phyloP scores from a whole-genome alignment of 1,140 invertebrate genomes.

The Scaptomyza hsui region DNA sequence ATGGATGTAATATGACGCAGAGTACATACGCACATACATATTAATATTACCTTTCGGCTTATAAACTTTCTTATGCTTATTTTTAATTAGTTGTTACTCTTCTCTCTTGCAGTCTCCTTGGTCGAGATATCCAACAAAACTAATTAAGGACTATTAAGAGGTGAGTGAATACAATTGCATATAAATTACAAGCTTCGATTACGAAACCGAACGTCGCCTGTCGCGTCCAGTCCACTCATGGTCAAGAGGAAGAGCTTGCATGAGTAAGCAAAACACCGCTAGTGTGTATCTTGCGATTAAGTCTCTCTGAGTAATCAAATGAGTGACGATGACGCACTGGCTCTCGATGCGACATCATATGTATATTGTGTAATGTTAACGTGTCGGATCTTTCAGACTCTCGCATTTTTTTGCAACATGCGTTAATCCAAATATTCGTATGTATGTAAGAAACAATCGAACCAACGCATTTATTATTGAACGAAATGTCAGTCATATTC shows the following conservation, averaged over 20 bases:
- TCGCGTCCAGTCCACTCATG: conserved; percentile 13
- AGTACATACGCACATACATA: no score
- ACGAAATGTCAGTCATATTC: no score
- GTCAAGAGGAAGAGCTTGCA: conserved; percentile 32
- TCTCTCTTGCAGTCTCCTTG: conserved; percentile 55
- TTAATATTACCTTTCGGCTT: no score
- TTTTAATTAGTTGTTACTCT: background rate
- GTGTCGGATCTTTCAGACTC: background rate
- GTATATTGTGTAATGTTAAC: no score
- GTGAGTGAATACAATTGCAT: conserved; percentile 42
- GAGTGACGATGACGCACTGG: conserved; percentile 31
- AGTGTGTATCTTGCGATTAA: no score
- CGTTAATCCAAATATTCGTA: no score
- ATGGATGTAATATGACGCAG: no score
- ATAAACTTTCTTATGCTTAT: background rate
- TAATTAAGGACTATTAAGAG: conserved; percentile 80
- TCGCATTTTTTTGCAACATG: background rate
- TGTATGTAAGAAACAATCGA: no score
- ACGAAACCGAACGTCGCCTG: conserved; percentile 1
- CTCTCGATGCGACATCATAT: background rate
- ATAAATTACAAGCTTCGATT: conserved; percentile 5
- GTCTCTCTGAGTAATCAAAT: conserved; percentile 21
- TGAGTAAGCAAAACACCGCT: background rate
- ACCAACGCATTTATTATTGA: no score
- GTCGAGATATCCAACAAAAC: conserved; percentile 60